Base-by-base conservation (phyloP, 2,888 invertebrate genomes). In the Nysson spinosus region DNA sequence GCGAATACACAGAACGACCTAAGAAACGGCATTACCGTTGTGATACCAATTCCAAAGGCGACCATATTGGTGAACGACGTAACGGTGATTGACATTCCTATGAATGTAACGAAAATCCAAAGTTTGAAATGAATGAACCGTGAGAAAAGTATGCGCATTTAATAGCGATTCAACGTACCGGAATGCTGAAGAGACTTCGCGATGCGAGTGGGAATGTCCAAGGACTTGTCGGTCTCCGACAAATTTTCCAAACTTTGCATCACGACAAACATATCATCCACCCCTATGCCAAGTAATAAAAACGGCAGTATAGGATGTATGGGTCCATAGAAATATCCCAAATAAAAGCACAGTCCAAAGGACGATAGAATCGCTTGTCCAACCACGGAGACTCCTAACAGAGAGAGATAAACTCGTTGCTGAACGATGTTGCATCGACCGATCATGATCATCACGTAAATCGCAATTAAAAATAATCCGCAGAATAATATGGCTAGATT, bases 1-100 rank as follows among this genome's bases (percentile, higher is more conserved):
- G 89, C 88, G 71, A 88, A 89, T 12, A 88, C 80, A 70, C 89
- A 90, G 74, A 90, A 89, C 0, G 89, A 88, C 57, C 85, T 83
- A 5, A 90, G 80, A 14, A 88, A 88, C 1, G 89, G 89, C 81
- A 90, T 87, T 6, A 86, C 87, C n/a, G 89, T 89, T 1, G 88
- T 85, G 7, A 88, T 86, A 2, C 89, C 89, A 24, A 89, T 88
- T 6, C 85, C 88, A 66, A 90, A 89, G 4, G 89, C 89, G 4
- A 88, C 83, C 32, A 89, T 83, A 64, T 89, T 89, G 3, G 89
- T 89, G 17, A 89, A 75, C 4, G 89, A 89, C 0, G 89, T 89
- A 4, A 89, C 87, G 0, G 89, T 89, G 50, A 90, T 88, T 11
- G 89, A 88, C 54, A 75, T 75, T 14, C 89, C 89, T 51, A 11